phyloP scores from a whole-genome alignment of 2,113 vertebrate genomes.

The Sturnus vulgaris region DNA sequence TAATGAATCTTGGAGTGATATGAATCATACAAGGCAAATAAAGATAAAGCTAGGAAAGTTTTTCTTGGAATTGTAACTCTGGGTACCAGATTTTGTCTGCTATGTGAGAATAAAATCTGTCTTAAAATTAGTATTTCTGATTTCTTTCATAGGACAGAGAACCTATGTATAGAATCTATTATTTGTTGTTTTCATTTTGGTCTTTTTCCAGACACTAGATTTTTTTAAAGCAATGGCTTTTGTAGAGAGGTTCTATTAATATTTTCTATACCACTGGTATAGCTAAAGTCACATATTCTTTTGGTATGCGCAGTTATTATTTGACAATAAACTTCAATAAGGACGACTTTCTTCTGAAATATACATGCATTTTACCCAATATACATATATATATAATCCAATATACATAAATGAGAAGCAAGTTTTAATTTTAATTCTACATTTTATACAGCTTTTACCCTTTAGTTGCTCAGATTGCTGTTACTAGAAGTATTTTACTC shows the following conservation, averaged over 20 bases:
- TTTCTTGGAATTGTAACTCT: neutral
- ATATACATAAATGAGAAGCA: neutral
- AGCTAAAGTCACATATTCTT: neutral
- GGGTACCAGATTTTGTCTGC: neutral
- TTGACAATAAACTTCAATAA: constrained; percentile 9
- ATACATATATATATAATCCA: neutral
- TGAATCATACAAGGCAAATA: neutral
- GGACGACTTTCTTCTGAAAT: neutral
- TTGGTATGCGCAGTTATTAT: neutral
- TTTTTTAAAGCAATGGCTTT: neutral
- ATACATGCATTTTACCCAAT: neutral
- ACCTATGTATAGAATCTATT: accelerated
- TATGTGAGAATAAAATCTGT: neutral
- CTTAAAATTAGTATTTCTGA: neutral
- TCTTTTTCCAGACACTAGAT: neutral
- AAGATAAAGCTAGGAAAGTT: neutral
- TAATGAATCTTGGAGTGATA: neutral
- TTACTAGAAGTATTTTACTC: constrained; percentile 12
- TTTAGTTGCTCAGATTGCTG: neutral
- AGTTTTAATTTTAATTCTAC: neutral
- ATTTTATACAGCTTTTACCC: neutral
- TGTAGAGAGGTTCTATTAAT: neutral
- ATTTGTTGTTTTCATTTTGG: neutral
- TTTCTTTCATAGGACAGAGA: neutral
- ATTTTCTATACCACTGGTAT: neutral